Conservation (phyloP, 2,113 vertebrate genomes). For the Speoplatyrhinus poulsoni region DNA sequence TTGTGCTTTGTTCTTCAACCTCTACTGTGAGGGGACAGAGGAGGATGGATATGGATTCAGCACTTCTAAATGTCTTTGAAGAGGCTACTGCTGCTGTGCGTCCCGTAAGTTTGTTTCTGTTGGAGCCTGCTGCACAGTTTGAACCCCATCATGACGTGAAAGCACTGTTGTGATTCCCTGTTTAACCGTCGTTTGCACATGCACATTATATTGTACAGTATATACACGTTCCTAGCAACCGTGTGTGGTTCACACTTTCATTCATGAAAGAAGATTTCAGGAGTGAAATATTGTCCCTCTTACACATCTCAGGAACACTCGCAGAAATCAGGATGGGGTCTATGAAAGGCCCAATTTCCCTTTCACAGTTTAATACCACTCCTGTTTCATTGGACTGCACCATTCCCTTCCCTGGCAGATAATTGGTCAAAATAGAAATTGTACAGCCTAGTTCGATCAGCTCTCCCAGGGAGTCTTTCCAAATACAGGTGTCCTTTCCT, state of each 20-base stretch:
- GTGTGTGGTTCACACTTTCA: slow-evolving; percentile 47
- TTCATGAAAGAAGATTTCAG: slow-evolving; percentile 14
- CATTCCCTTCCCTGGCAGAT: slow-evolving; percentile 62
- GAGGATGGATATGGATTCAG: slow-evolving; percentile 37
- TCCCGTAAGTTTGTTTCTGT: slow-evolving; percentile 34
- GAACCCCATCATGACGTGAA: slow-evolving; percentile 64
- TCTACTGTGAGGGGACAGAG: slow-evolving; percentile 33
- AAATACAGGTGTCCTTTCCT: slow-evolving; percentile 59
- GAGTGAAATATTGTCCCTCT: not conserved
- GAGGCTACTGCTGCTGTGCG: slow-evolving; percentile 50
- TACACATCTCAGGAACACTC: not conserved
- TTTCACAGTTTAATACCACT: slow-evolving; percentile 65
- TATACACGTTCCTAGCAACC: slow-evolving; percentile 8
- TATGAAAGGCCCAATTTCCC: slow-evolving; percentile 64
- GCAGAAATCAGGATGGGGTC: slow-evolving; percentile 48
- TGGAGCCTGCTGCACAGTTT: slow-evolving; percentile 33
- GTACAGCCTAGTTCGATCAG: slow-evolving; percentile 66
- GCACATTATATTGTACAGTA: slow-evolving; percentile 43
- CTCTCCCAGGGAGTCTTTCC: slow-evolving; percentile 47
- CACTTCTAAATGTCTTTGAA: slow-evolving; percentile 50
- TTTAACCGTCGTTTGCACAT: slow-evolving; percentile 68
- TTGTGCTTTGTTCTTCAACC: not conserved
- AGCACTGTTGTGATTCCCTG: slow-evolving; percentile 71
- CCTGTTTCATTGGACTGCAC: slow-evolving; percentile 48
- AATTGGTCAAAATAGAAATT: slow-evolving; percentile 53